phyloP scores from a whole-genome alignment of 1,140 invertebrate genomes.

The Cyphomyrmex costatus region DNA sequence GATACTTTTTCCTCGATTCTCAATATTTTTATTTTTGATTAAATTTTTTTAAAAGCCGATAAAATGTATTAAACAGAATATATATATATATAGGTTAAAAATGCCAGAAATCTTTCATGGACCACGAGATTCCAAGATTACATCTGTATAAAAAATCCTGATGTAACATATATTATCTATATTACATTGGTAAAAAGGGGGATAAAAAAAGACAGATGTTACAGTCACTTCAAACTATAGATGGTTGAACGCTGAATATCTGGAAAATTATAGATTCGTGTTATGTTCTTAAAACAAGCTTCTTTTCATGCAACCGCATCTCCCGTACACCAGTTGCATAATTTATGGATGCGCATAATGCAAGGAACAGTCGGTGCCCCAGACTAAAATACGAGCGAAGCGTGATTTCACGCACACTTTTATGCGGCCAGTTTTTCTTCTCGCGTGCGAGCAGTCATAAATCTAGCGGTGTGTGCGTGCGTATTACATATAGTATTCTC shows the following conservation, averaged over 20 bases:
- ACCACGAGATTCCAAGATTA: neutral
- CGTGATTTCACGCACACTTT: constrained; percentile 30
- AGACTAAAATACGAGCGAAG: constrained; percentile 54
- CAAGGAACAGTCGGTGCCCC: neutral
- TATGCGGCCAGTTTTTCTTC: neutral
- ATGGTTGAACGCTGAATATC: neutral
- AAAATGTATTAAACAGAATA: no score
- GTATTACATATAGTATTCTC: constrained; percentile 4
- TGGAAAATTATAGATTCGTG: neutral
- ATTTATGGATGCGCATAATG: constrained; percentile 51
- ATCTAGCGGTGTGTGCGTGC: constrained; percentile 22
- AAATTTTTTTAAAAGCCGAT: neutral
- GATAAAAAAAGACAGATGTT: neutral
- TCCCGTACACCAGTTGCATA: neutral
- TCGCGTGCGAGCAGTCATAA: constrained; percentile 45
- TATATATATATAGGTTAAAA: neutral
- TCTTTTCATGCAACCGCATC: neutral
- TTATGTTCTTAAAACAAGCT: neutral
- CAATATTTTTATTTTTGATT: neutral
- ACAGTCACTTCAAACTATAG: neutral
- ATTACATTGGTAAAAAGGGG: neutral
- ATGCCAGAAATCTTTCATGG: no score
- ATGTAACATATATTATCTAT: neutral
- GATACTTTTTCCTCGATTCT: neutral
- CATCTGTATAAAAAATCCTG: neutral